A percentile compares a stretch with the other conserved stretches of the same genome.
These are phyloP conservation scores for Mastomys natalensis DNA, from an alignment of 2,113 vertebrate species.

Conservation along the genomic window DNA sequence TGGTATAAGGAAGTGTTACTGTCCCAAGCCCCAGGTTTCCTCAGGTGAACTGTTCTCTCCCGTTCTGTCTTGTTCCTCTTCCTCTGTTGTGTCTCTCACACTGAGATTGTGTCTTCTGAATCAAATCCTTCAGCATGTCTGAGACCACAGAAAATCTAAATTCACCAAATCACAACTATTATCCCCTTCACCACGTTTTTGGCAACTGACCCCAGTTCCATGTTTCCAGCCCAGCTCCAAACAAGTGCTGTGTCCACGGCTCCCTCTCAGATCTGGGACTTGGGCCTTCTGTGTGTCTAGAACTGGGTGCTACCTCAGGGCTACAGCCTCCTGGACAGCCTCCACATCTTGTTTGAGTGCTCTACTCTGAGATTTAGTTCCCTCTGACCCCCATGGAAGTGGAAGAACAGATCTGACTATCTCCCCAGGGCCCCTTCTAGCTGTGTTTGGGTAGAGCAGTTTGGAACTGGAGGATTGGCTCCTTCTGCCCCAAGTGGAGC, in stretches of 20 bases:
- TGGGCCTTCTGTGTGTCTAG: fast-evolving
- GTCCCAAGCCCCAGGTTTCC: not conserved
- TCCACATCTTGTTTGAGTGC: fast-evolving
- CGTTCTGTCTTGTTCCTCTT: fast-evolving
- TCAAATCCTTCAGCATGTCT: not conserved
- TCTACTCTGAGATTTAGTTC: not conserved
- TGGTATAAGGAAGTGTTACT: fast-evolving
- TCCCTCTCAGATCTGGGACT: not conserved
- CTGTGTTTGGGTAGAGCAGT: not conserved
- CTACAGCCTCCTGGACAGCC: not conserved
- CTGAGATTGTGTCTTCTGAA: not conserved
- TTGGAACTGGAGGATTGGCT: not conserved
- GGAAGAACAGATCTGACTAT: not conserved
- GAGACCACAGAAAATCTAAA: not conserved
- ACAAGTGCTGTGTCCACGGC: fast-evolving
- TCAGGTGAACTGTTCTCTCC: not conserved
- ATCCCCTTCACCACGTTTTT: not conserved
- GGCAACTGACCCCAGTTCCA: not conserved
- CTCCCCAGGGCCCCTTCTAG: not conserved
- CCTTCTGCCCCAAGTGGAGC: fast-evolving
- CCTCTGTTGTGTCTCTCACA: fast-evolving
- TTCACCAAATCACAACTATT: not conserved
- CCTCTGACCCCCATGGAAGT: fast-evolving
- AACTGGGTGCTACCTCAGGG: fast-evolving
- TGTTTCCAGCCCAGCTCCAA: not conserved